Evolutionary conservation across 2,113 vertebrate species (phyloP).

Genomic region (Elachura formosa): DNA sequence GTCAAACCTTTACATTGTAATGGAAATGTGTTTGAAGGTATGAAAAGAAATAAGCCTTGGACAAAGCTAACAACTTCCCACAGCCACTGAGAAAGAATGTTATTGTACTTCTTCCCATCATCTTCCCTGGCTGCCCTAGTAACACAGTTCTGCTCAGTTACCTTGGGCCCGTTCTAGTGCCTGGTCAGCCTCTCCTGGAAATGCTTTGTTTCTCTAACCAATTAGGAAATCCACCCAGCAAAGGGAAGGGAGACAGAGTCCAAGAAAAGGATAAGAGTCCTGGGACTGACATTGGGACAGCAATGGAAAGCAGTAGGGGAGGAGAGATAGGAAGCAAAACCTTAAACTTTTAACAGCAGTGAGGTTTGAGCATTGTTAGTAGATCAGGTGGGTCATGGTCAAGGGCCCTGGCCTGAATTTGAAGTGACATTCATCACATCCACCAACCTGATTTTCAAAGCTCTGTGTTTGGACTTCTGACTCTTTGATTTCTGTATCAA

Average conservation of each 20-base stretch:
- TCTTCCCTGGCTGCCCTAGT: background rate
- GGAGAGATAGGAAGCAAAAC: background rate
- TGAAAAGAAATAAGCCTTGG: background rate
- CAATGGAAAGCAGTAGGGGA: background rate
- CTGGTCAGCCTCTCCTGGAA: background rate
- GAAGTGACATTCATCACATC: rapidly evolving
- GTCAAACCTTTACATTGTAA: background rate
- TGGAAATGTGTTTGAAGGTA: background rate
- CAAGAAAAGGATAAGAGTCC: background rate
- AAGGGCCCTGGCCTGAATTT: background rate
- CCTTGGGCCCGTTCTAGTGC: background rate
- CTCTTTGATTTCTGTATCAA: rapidly evolving
- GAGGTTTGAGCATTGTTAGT: background rate
- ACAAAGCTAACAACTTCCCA: background rate
- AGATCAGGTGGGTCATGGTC: background rate
- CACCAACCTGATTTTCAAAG: background rate
- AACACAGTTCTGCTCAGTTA: background rate
- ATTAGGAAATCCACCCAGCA: background rate
- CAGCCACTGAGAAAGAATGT: background rate
- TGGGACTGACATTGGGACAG: background rate
- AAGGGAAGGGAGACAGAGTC: background rate
- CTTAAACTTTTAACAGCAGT: background rate
- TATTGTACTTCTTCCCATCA: background rate
- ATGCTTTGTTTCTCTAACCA: background rate
- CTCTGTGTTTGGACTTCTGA: background rate